Conservation (phyloP, 2,113 vertebrate genomes). For the Sander vitreus region DNA sequence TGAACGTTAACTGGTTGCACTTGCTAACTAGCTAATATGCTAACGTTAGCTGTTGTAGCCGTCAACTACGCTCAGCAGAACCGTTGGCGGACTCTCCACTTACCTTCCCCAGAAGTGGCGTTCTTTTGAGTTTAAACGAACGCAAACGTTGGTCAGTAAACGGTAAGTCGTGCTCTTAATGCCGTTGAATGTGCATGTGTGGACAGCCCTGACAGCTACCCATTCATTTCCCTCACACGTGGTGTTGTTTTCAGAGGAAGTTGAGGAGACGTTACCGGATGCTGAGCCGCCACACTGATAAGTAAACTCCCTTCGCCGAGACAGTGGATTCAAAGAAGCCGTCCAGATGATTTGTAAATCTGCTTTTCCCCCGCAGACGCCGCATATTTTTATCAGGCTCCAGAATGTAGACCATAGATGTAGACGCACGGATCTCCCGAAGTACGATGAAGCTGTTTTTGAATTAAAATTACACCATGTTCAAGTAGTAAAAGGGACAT, state of each 20-base stretch:
- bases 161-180: not conserved
- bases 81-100: not conserved
- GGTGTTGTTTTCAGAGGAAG: constrained; percentile 73
- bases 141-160: fast-evolving
- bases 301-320: fast-evolving
- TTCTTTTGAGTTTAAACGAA: not conserved
- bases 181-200: not conserved
- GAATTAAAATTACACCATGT: not conserved
- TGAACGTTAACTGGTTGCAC: not conserved
- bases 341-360: constrained; percentile 19
- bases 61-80: not conserved
- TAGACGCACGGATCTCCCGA: too few relatives aligned
- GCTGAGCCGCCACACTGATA: not conserved
- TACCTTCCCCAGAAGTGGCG: not conserved
- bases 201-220: not conserved
- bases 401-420: too few relatives aligned
- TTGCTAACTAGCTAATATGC: constrained; percentile 21
- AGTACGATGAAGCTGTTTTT: too few relatives aligned
- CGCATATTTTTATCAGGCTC: too few relatives aligned
- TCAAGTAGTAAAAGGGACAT: not conserved
- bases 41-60: constrained; percentile 27
- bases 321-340: fast-evolving
- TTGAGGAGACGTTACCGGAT: constrained; percentile 9
- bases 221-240: constrained; percentile 35
- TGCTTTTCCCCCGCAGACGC: not conserved